These are phyloP conservation scores for Notarius lentiginosus DNA, from an alignment of 2,113 vertebrate genomes.

Conservation along the genomic window DNA sequence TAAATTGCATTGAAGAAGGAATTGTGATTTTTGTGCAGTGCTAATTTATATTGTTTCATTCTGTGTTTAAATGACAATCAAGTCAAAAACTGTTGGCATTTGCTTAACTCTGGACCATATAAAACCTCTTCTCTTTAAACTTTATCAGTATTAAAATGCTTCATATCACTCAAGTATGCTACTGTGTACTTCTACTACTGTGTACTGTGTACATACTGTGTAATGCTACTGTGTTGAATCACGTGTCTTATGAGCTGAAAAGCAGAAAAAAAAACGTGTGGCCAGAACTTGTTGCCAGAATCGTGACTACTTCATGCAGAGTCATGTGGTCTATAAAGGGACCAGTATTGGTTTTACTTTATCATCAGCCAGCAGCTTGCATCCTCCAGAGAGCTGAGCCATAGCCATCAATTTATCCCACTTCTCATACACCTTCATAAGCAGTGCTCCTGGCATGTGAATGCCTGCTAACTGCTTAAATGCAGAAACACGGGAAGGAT, in stretches of 20 bases:
- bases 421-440: not conserved
- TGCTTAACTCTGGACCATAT: not conserved
- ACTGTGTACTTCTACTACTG: too few relatives aligned
- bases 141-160: not conserved
- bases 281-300: not conserved
- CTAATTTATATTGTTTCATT: not conserved
- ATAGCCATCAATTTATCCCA: not conserved
- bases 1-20: not conserved
- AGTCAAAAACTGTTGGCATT: not conserved
- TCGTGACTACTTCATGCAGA: slow-evolving; percentile 12
- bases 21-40: not conserved
- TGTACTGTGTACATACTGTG: too few relatives aligned
- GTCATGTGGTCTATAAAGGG: not conserved
- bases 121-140: not conserved
- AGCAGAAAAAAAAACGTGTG: not conserved
- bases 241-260: not conserved
- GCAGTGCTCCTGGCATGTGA: slow-evolving; percentile 8
- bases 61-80: not conserved
- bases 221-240: not conserved
- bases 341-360: slow-evolving; percentile 13
- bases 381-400: slow-evolving; percentile 15
- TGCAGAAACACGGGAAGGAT: slow-evolving; percentile 6
- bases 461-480: slow-evolving; percentile 16
- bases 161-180: not conserved
- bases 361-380: slow-evolving; percentile 20